Evolutionary conservation across 2,113 vertebrate genomes (phyloP).

Genomic region (Laticauda colubrina): DNA sequence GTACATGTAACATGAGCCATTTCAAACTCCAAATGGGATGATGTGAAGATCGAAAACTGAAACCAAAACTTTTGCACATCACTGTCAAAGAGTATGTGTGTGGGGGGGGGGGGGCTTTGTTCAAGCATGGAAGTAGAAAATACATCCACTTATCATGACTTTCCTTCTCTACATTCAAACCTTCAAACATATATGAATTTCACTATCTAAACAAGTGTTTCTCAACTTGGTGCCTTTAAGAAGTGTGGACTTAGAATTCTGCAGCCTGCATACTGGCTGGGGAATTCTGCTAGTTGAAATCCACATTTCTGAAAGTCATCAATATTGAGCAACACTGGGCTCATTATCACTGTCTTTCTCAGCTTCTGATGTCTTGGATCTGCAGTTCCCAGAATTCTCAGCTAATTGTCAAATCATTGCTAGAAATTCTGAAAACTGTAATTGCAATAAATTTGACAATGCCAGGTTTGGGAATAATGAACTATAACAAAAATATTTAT

Average conservation of each 20-base stretch:
- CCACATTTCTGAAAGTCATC: neutral
- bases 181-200: neutral
- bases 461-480: neutral
- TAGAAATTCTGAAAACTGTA: neutral
- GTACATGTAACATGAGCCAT: neutral
- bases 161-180: neutral
- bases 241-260: neutral
- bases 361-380: neutral
- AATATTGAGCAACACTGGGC: neutral
- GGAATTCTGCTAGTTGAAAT: neutral
- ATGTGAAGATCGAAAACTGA: neutral
- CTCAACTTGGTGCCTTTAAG: neutral
- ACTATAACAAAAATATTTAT: neutral
- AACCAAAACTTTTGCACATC: neutral
- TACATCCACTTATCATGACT: too few species aligned
- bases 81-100: neutral
- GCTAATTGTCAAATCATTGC: neutral
- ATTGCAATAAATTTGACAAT: neutral
- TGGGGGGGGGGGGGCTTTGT: neutral
- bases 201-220: neutral
- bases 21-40: neutral
- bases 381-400: neutral
- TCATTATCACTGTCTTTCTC: neutral
- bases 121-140: neutral
- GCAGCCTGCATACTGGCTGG: neutral